Conservation (phyloP, 2,888 invertebrate genomes). For the Caenorhabditis uteleia region DNA sequence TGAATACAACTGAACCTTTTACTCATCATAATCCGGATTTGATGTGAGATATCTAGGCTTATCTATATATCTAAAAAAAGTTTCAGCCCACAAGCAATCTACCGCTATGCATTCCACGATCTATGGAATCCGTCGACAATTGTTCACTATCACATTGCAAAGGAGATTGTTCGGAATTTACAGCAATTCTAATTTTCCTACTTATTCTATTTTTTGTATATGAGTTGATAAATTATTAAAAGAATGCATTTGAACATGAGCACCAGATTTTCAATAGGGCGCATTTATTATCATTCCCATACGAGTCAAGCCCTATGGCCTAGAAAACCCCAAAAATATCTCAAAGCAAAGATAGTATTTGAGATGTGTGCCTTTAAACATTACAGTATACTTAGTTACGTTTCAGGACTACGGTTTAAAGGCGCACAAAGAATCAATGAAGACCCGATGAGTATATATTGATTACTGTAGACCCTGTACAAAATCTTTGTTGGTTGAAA, state of each 20-base stretch:
- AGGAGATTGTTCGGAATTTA: conserved; percentile 51
- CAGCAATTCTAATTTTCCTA: conserved; percentile 45
- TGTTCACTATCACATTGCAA: conserved; percentile 58
- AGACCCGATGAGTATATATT: no score
- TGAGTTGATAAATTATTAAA: neutral
- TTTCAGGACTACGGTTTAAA: no score
- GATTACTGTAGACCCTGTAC: no score
- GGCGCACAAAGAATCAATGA: no score
- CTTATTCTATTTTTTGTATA: neutral
- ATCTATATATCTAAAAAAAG: neutral
- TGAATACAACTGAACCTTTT: conserved; percentile 59
- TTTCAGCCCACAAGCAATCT: conserved; percentile 51
- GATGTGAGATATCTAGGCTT: conserved; percentile 31
- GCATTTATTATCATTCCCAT: no score
- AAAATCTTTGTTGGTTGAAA: no score
- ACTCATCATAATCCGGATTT: conserved; percentile 55
- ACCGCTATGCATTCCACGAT: conserved; percentile 57
- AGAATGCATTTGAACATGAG: neutral
- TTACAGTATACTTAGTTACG: no score
- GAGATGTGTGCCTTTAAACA: no score
- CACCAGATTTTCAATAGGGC: neutral
- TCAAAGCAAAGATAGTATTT: no score
- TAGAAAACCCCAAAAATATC: no score
- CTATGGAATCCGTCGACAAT: conserved; percentile 62
- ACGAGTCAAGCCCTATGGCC: no score